Conservation (phyloP, 2,113 vertebrate species). For the Leiothrix lutea region DNA sequence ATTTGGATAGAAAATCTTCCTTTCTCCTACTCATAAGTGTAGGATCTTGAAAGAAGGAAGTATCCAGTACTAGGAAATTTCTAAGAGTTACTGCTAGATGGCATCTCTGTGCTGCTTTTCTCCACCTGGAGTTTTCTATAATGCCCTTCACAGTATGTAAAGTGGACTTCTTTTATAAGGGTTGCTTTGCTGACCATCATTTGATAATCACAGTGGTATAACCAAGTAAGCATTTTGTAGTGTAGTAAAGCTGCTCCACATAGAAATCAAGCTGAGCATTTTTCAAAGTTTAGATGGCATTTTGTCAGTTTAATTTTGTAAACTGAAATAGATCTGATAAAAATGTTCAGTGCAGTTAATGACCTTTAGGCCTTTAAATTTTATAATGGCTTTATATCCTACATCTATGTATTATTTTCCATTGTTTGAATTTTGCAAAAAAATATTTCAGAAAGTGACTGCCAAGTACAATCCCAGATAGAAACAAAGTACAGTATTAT, state of each 20-base stretch:
- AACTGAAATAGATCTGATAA: background rate
- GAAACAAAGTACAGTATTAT: background rate
- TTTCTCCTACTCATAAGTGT: background rate
- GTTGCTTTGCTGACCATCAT: background rate
- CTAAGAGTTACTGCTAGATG: conserved; percentile 73
- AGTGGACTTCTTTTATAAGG: background rate
- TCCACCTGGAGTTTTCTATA: conserved; percentile 2
- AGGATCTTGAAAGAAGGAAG: background rate
- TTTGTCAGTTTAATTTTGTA: background rate
- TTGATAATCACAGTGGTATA: background rate
- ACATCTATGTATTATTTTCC: background rate
- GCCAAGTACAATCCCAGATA: background rate
- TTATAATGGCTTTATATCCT: background rate
- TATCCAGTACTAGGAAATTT: conserved; percentile 36
- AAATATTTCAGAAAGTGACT: background rate
- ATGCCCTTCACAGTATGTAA: conserved; percentile 57
- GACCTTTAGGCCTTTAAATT: background rate
- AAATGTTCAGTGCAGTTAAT: background rate
- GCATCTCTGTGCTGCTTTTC: conserved; percentile 73
- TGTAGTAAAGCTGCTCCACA: background rate
- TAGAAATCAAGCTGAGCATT: background rate
- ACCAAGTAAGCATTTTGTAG: background rate
- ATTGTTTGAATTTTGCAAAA: background rate
- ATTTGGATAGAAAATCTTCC: background rate
- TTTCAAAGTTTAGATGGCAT: background rate